phyloP scores from a whole-genome alignment of 2,113 vertebrate genomes.

The Myrmophylax atrothorax region DNA sequence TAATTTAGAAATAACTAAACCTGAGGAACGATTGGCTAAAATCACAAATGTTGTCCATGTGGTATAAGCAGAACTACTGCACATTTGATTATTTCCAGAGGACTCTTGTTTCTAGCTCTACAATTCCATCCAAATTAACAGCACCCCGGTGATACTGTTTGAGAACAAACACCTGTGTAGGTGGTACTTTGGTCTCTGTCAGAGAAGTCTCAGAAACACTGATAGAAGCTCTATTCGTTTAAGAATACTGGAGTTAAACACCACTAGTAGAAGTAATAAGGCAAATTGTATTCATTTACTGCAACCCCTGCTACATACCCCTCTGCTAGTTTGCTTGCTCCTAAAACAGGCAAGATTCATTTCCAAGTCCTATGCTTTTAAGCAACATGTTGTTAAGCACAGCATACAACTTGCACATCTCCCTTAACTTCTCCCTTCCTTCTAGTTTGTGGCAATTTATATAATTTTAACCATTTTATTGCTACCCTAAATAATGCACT shows the following conservation, averaged over 20 bases:
- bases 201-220: background rate
- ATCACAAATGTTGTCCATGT: background rate
- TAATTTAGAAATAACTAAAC: background rate
- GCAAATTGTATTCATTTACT: background rate
- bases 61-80: background rate
- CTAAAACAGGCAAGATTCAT: background rate
- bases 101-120: background rate
- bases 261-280: background rate
- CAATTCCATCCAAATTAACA: background rate
- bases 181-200: background rate
- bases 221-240: background rate
- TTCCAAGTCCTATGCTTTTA: background rate
- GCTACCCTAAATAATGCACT: conserved; percentile 18
- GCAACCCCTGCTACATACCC: background rate
- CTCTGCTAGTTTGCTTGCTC: background rate
- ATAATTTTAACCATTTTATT: conserved; percentile 42
- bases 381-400: background rate
- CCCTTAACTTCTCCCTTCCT: background rate
- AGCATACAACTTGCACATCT: background rate
- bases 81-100: background rate
- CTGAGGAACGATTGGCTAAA: background rate
- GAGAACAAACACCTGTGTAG: background rate
- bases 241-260: background rate
- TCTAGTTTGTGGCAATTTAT: conserved; percentile 26
- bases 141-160: background rate